Evolutionary conservation across 2,113 vertebrate species (phyloP).

Genomic region (Puma concolor): DNA sequence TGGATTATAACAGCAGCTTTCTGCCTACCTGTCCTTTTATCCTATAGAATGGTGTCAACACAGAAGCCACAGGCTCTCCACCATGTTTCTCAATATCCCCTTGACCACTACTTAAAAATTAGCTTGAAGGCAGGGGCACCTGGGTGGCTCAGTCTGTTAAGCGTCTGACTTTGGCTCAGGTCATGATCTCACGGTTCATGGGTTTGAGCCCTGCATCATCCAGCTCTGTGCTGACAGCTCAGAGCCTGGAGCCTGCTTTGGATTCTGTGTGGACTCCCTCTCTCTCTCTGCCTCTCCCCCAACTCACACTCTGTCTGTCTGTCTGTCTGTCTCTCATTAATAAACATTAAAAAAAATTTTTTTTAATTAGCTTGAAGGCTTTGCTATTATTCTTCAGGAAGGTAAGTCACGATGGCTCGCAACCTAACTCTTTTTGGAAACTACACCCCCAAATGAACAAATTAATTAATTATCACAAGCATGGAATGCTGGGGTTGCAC

Average conservation of each 20-base stretch:
- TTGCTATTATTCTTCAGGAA: background rate
- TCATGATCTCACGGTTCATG: too few relatives aligned
- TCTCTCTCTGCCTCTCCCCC: too few relatives aligned
- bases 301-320: too few relatives aligned
- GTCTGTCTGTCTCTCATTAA: too few relatives aligned
- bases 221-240: too few relatives aligned
- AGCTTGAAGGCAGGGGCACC: background rate
- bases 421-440: slow-evolving; percentile 4
- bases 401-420: background rate
- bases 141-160: too few relatives aligned
- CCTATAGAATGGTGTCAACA: background rate
- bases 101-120: background rate
- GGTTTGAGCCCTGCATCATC: too few relatives aligned
- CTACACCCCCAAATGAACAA: background rate
- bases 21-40: background rate
- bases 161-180: too few relatives aligned
- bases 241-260: too few relatives aligned
- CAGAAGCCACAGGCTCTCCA: background rate
- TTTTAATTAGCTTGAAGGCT: background rate
- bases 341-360: too few relatives aligned
- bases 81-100: background rate
- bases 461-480: background rate
- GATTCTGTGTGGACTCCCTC: too few relatives aligned
- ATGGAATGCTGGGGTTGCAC: background rate
- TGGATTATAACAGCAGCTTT: background rate